phyloP scores from a whole-genome alignment of 2,888 invertebrate species.

The Drosophila stalkeri region DNA sequence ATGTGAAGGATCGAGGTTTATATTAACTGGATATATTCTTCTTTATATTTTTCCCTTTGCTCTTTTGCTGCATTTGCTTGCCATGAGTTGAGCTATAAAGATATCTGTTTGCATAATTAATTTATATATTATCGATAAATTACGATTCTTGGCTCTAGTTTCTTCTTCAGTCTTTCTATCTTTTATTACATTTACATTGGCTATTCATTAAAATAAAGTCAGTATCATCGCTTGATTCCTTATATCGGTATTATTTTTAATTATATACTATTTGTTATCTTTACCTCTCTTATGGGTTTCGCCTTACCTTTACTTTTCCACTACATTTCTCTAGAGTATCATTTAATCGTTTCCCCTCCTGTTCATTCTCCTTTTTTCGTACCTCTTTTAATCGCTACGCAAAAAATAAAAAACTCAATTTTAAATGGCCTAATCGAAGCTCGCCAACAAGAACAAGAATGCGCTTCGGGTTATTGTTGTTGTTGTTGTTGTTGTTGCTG shows the following conservation, averaged over 20 bases:
- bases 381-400: conserved; percentile 11
- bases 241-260: no score
- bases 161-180: no score
- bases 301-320: neutral
- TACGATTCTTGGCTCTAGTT: no score
- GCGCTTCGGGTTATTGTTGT: conserved; percentile 14
- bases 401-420: conserved; percentile 39
- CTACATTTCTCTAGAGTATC: neutral
- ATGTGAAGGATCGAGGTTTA: no score
- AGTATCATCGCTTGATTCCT: no score
- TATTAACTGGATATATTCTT: no score
- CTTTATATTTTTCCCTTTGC: no score
- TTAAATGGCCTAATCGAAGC: conserved; percentile 62
- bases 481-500: conserved; percentile 9
- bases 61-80: no score
- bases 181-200: no score
- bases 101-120: neutral
- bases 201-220: no score
- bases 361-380: neutral
- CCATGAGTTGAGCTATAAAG: no score
- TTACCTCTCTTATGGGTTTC: neutral
- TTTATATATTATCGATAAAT: neutral
- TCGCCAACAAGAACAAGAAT: conserved; percentile 36
- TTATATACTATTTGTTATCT: no score
- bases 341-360: neutral